Evolutionary conservation across 2,113 vertebrate species (phyloP).

Genomic region (Hirundichthys speculiger): DNA sequence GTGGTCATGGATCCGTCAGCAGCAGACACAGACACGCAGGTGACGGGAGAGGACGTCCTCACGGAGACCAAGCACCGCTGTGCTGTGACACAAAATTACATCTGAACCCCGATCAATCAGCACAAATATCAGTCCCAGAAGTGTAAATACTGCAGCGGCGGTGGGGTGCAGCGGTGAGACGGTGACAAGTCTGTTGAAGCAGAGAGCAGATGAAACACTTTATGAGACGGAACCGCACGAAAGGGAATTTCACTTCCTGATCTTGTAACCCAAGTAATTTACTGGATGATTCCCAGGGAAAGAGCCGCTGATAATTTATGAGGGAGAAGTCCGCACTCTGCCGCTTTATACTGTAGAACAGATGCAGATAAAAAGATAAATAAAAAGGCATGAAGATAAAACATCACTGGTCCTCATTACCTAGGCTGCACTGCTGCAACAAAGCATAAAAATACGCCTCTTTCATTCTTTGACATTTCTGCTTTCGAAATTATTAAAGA

Average conservation of each 20-base stretch:
- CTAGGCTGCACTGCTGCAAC: background rate
- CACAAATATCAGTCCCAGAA: background rate
- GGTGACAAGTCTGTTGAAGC: conserved; percentile 1
- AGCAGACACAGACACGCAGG: background rate
- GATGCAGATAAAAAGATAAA: background rate
- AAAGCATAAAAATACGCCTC: background rate
- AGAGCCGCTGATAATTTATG: background rate
- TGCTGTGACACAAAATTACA: background rate
- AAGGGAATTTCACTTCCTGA: conserved; percentile 4
- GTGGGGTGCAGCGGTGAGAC: background rate
- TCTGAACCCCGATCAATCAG: background rate
- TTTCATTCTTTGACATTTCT: background rate
- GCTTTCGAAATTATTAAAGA: background rate
- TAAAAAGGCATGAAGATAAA: background rate
- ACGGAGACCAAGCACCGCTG: no score
- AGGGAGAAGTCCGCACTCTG: background rate
- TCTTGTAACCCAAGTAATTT: background rate
- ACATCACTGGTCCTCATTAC: background rate
- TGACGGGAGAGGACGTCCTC: no score
- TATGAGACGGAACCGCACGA: background rate
- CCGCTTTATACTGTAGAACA: background rate
- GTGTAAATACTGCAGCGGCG: background rate
- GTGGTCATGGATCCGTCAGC: conserved; percentile 9
- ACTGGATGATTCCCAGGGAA: background rate
- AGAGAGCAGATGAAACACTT: background rate